Evolutionary conservation across 2,888 invertebrate species (phyloP), one percentile per base, ranked within the genome.

Genomic region (Tinea semifulvella): DNA sequence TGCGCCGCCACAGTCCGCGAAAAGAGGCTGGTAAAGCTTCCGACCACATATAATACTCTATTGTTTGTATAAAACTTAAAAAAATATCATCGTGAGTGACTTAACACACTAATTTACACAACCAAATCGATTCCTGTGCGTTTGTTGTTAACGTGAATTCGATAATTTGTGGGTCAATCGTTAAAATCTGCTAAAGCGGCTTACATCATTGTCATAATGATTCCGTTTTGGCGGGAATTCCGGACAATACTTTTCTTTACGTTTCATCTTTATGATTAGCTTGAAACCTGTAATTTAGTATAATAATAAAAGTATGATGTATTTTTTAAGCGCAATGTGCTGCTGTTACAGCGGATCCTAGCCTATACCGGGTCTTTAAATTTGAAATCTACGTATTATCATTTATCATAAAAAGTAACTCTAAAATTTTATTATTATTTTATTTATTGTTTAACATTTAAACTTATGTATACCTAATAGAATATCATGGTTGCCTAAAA

Each of bases 201-300:
- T 74, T 74, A 71, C 69, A 75, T 75, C 72, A 75, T 63, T 65
- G 57, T 38, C 38, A 31, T 38, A 38, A 17, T 38, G 50, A 38
- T 44, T 42, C 60, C 55, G 63, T 72, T 74, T 76, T 67, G 74
- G 77, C 76, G 77, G 75, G 76, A 79, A 77, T 72, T 25, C 25
- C 8, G 25, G 6, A 25, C 25, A 25, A 25, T 7, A 25, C 8
- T 25, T 25, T n/a, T n/a, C n/a, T n/a, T n/a, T n/a, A n/a, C n/a
- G n/a, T n/a, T n/a, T n/a, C n/a, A n/a, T n/a, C n/a, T n/a, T n/a
- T n/a, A n/a, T n/a, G n/a, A n/a, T n/a, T n/a, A n/a, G n/a, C n/a
- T n/a, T n/a, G n/a, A n/a, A n/a, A n/a, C n/a, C n/a, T n/a, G n/a
- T n/a, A n/a, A n/a, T n/a, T n/a, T n/a, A n/a, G n/a, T n/a, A n/a